Evolutionary conservation across 2,797 vertebrate genomes (phyloP).

Genomic region (Anguilla pacifica): DNA sequence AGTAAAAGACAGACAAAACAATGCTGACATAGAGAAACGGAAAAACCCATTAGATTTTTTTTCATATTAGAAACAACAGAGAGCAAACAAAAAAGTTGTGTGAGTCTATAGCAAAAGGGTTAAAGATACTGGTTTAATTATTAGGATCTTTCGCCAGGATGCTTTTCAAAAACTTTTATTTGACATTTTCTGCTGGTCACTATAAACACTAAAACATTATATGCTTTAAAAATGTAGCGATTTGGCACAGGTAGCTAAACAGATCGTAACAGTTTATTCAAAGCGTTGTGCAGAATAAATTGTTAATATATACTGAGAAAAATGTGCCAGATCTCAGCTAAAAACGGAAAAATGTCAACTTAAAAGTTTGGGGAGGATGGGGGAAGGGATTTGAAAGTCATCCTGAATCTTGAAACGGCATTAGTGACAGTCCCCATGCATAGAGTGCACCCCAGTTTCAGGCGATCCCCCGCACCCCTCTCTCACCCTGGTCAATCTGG

Average conservation of each 20-base stretch:
- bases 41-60: background rate
- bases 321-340: background rate
- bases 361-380: too few relatives aligned
- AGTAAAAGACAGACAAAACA: background rate
- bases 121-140: background rate
- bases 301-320: background rate
- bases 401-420: background rate
- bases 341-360: background rate
- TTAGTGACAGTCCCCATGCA: constrained; percentile 13
- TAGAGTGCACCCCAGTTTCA: background rate
- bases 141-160: background rate
- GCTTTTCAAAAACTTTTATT: constrained; percentile 4
- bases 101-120: background rate
- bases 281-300: background rate
- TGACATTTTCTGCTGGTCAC: background rate
- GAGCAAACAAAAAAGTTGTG: background rate
- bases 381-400: background rate
- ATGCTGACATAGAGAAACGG: background rate
- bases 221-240: background rate
- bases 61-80: background rate
- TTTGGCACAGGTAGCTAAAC: background rate
- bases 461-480: constrained; percentile 24
- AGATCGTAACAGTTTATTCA: background rate
- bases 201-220: background rate
- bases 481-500: constrained; percentile 39